phyloP scores from a whole-genome alignment of 2,888 invertebrate genomes.

The Drosophila subquinaria region DNA sequence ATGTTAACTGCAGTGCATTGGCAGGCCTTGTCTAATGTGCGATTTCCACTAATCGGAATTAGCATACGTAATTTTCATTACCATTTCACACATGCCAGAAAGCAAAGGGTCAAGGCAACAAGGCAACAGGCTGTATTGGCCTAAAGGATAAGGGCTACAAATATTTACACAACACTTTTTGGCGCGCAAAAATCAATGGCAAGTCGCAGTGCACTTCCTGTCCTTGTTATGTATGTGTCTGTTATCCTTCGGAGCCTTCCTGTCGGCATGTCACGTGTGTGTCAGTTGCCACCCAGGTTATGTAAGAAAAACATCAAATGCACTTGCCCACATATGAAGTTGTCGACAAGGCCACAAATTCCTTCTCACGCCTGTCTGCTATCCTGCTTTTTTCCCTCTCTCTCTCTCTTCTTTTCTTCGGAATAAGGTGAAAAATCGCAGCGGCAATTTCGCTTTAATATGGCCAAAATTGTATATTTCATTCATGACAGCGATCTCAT shows the following conservation, averaged over 20 bases:
- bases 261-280: constrained; percentile 70
- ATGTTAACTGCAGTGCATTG: constrained; percentile 51
- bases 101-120: constrained; percentile 70
- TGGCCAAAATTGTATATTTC: constrained; percentile 47
- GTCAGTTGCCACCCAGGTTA: constrained; percentile 69
- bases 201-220: constrained; percentile 37
- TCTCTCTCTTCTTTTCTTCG: background rate
- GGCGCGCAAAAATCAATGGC: constrained; percentile 70
- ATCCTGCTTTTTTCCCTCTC: constrained; percentile 10
- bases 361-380: constrained; percentile 69
- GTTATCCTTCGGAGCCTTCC: constrained; percentile 47
- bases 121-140: constrained; percentile 52
- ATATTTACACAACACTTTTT: constrained; percentile 71
- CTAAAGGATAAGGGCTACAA: constrained; percentile 26
- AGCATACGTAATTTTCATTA: constrained; percentile 47
- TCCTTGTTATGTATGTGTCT: constrained; percentile 1
- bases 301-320: constrained; percentile 30
- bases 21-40: constrained; percentile 68
- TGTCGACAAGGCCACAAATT: constrained; percentile 60
- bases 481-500: constrained; percentile 53
- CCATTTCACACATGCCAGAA: constrained; percentile 52
- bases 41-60: constrained; percentile 62
- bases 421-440: constrained; percentile 1
- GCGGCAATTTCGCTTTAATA: constrained; percentile 62
- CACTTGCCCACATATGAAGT: constrained; percentile 59